These are phyloP conservation scores for Orius laevigatus DNA, from an alignment of 1,140 invertebrate genomes.

Conservation along the genomic window DNA sequence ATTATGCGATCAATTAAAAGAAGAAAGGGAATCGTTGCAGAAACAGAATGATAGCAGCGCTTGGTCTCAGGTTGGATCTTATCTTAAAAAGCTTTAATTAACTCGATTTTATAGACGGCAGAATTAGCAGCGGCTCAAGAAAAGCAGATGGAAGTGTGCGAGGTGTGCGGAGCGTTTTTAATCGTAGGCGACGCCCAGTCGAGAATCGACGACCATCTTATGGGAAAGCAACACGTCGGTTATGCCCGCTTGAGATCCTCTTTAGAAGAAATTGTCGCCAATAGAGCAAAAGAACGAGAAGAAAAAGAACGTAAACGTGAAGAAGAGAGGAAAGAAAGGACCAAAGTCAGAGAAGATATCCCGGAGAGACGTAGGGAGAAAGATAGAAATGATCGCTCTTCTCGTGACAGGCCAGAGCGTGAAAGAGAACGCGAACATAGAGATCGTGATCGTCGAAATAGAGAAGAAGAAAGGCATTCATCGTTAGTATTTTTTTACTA, in stretches of 20 bases:
- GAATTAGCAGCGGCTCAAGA: conserved; percentile 72
- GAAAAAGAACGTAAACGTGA: conserved; percentile 20
- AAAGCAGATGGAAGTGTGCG: conserved; percentile 98
- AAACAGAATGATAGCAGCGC: conserved; percentile 65
- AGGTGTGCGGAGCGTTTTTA: conserved; percentile 93
- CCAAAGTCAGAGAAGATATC: conserved; percentile 14
- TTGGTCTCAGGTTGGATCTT: conserved; percentile 42
- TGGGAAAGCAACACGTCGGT: conserved; percentile 95
- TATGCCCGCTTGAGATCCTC: conserved; percentile 54
- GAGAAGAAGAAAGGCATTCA: conserved; percentile 14
- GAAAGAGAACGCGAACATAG: conserved; percentile 9
- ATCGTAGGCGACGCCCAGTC: conserved; percentile 98
- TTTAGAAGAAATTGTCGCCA: conserved; percentile 41
- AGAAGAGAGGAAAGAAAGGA: conserved; percentile 20
- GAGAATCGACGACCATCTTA: conserved; percentile 91
- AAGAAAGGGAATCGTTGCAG: conserved; percentile 68
- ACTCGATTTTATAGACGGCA: conserved; percentile 36
- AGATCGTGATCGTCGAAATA: conserved; percentile 3
- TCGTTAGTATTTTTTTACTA: background rate
- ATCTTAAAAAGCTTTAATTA: background rate
- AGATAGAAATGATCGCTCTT: background rate
- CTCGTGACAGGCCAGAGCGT: background rate
- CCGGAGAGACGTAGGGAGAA: conserved; percentile 12
- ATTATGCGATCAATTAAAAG: conserved; percentile 85
- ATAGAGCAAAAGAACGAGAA: conserved; percentile 19